Conservation (phyloP, 2,888 invertebrate species). For the Drosophila bunnanda region DNA sequence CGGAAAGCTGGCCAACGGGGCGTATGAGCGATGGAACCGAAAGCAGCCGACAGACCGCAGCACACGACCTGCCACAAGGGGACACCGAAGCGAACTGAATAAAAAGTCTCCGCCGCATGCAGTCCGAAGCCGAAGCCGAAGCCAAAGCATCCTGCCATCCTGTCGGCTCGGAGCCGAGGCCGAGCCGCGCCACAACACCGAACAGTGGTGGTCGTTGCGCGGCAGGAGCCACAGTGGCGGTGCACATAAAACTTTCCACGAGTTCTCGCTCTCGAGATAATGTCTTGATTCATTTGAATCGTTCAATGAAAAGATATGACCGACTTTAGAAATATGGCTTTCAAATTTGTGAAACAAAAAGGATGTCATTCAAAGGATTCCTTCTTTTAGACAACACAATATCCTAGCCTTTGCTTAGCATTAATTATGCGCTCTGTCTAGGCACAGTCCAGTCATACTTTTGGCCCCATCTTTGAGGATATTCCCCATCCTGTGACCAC, state of each 20-base stretch:
- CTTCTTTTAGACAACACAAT: too few relatives aligned
- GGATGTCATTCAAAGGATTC: not conserved
- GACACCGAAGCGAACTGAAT: slow-evolving; percentile 65
- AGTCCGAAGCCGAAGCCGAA: slow-evolving; percentile 39
- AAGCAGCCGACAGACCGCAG: slow-evolving; percentile 1
- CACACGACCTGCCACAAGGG: slow-evolving; percentile 67
- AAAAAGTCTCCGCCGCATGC: slow-evolving; percentile 14
- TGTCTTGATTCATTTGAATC: slow-evolving; percentile 1
- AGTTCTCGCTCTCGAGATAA: not conserved
- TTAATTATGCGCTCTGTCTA: too few relatives aligned
- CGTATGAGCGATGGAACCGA: slow-evolving; percentile 2
- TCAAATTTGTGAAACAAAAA: not conserved
- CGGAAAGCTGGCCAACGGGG: slow-evolving; percentile 37
- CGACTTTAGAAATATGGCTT: not conserved
- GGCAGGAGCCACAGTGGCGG: slow-evolving; percentile 21
- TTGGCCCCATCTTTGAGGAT: not conserved
- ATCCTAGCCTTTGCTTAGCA: too few relatives aligned
- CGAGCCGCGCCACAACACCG: not conserved
- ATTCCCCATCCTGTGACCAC: not conserved
- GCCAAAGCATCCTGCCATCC: not conserved
- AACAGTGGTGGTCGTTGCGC: slow-evolving; percentile 4
- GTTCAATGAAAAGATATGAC: not conserved
- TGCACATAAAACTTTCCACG: slow-evolving; percentile 9
- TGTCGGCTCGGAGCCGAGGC: slow-evolving; percentile 8
- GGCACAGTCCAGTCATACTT: not conserved